These are phyloP conservation scores for Ariolimax columbianus DNA, from an alignment of 2,888 invertebrate genomes.

Conservation along the genomic window DNA sequence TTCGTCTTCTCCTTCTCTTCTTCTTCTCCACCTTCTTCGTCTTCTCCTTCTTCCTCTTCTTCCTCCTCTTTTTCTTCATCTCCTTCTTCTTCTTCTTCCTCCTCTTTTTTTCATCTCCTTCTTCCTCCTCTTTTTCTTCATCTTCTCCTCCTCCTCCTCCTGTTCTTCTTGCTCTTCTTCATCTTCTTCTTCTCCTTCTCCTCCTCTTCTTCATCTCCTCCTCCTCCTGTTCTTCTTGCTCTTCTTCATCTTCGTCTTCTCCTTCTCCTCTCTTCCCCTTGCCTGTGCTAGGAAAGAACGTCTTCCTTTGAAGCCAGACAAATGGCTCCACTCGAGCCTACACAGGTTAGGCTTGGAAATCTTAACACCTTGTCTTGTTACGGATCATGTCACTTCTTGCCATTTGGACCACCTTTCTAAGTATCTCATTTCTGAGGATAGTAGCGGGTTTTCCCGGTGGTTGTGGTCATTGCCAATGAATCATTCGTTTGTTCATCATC, in stretches of 20 bases:
- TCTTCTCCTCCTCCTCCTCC: not conserved
- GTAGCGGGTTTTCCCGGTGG: too few species aligned
- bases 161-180: not conserved
- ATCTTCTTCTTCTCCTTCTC: not conserved
- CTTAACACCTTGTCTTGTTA: too few species aligned
- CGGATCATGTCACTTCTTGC: too few species aligned
- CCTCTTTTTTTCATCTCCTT: not conserved
- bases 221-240: not conserved
- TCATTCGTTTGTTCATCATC: too few species aligned
- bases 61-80: not conserved
- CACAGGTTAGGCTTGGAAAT: too few species aligned
- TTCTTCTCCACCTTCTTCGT: not conserved
- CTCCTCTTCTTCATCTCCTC: not conserved
- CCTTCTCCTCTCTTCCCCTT: too few species aligned
- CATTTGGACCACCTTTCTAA: too few species aligned
- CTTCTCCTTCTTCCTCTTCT: not conserved
- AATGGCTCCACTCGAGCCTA: too few species aligned
- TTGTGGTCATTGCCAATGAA: too few species aligned
- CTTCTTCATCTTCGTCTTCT: conserved; percentile 4
- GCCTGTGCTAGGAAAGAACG: too few species aligned
- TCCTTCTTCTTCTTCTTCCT: not conserved
- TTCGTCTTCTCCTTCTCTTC: not conserved
- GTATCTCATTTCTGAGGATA: too few species aligned
- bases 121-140: not conserved
- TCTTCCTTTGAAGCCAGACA: too few species aligned